Conservation (phyloP, 2,888 invertebrate species). For the Toxonevra muliebris region DNA sequence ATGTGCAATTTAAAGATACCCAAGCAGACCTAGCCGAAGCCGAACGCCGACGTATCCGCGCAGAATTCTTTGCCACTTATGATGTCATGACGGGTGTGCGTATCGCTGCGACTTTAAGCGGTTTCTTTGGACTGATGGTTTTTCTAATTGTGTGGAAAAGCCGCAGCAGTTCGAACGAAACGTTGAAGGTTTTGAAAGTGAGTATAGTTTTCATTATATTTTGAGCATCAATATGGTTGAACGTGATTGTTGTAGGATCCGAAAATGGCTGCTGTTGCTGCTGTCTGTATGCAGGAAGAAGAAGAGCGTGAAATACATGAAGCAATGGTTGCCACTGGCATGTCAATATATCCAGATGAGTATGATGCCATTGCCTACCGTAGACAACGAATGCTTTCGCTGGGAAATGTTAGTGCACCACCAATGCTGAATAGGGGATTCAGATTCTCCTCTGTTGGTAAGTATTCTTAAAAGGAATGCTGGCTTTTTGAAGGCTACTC, state of each 20-base stretch:
- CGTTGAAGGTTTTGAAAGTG: conserved; percentile 72
- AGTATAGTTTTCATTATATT: background rate
- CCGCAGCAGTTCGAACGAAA: conserved; percentile 79
- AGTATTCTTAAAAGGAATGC: conserved; percentile 30
- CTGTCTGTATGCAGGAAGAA: conserved; percentile 78
- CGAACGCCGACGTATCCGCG: conserved; percentile 76
- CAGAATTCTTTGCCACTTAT: conserved; percentile 88
- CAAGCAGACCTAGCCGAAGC: conserved; percentile 59
- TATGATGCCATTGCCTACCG: conserved; percentile 66
- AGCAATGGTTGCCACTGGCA: conserved; percentile 75
- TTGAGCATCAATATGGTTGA: background rate
- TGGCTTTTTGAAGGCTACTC: background rate
- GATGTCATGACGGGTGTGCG: conserved; percentile 94
- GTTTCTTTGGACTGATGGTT: conserved; percentile 91
- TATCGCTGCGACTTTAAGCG: conserved; percentile 90
- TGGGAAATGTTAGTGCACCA: conserved; percentile 75
- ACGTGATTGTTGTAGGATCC: conserved; percentile 69
- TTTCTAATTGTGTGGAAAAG: conserved; percentile 91
- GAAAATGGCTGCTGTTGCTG: conserved; percentile 80
- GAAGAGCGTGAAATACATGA: conserved; percentile 80
- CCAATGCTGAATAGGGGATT: conserved; percentile 66
- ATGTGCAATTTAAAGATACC: conserved; percentile 50
- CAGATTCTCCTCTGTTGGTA: conserved; percentile 71
- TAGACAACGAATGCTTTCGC: conserved; percentile 70
- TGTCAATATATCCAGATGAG: conserved; percentile 67